Evolutionary conservation across 2,888 invertebrate species (phyloP).

Genomic region (Yponomeuta sedellus): DNA sequence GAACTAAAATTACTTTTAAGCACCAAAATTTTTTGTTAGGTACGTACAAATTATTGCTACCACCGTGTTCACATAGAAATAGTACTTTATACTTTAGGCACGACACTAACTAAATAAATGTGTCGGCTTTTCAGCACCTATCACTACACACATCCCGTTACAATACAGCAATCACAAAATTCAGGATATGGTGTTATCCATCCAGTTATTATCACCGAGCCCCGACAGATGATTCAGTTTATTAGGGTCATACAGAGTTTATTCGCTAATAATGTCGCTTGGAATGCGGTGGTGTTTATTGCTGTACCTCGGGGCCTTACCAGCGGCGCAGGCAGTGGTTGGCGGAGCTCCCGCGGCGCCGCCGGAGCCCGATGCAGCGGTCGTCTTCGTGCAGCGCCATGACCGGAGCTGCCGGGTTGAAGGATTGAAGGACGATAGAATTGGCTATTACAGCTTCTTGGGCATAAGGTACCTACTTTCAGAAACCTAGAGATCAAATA

Average conservation of each 20-base stretch:
- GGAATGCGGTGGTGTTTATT: slow-evolving; percentile 27
- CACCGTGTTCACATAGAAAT: no score
- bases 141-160: background rate
- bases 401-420: slow-evolving; percentile 79
- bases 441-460: slow-evolving; percentile 81
- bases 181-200: background rate
- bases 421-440: slow-evolving; percentile 77
- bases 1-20: no score
- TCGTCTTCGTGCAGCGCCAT: slow-evolving; percentile 79
- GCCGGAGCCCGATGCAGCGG: slow-evolving; percentile 83
- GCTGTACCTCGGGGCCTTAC: slow-evolving; percentile 27
- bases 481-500: background rate
- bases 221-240: background rate
- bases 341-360: slow-evolving; percentile 81
- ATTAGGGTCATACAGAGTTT: background rate
- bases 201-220: background rate
- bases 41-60: background rate
- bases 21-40: background rate
- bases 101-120: no score
- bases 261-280: slow-evolving; percentile 4
- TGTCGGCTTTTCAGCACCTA: no score
- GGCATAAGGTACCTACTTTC: slow-evolving; percentile 78
- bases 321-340: slow-evolving; percentile 67
- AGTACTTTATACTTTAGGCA: no score
- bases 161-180: background rate